Base-by-base conservation (phyloP, 2,888 invertebrate species). In the Chymomyza fuscimana region DNA sequence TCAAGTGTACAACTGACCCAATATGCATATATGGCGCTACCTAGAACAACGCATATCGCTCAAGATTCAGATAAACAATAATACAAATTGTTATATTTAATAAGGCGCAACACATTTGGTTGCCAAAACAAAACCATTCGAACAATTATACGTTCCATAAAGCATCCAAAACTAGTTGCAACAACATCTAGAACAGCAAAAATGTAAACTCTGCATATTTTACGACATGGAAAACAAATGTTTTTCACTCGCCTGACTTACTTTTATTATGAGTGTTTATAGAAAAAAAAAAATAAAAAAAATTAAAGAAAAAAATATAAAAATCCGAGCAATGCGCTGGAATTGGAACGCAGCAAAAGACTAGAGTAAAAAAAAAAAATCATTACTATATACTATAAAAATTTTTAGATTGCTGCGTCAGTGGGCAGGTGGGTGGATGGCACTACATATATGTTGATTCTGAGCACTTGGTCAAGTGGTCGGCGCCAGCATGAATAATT, bases 221-320 rank as follows among this genome's bases (percentile, higher is more conserved):
- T 84, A 87, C 88, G 88, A 84, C 88, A 84, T 73, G 85, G 83
- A 80, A 86, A 84, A 86, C 83, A 86, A 87, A 87, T 84, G 83
- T 88, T 86, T 84, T 84, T 72, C 74, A 51, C 72, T 78, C 80
- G 88, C 67, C 65, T 69, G 71, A 86, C 61, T 76, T 87, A 76
- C 50, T 81, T 88, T 88, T 84, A 84, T 88, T 88, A 84, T 72
- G 78, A 80, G 86, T 78, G 73, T 76, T 71, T 87, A 76, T 5
- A 25, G 58, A 58, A 58, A 58, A 58, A 58, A 58, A 54, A 54
- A 69, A 46, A 10, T 5, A 12, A 46, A 70, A 70, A 69, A 81
- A 7, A 32, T 32, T 32, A 1, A 32, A 32, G 32, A 32, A 32
- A 32, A 5, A 7, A 32, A 32, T 5, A 32, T 32, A 32, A 87